phyloP scores from a whole-genome alignment of 1,140 invertebrate species.

The Anoplophora glabripennis region DNA sequence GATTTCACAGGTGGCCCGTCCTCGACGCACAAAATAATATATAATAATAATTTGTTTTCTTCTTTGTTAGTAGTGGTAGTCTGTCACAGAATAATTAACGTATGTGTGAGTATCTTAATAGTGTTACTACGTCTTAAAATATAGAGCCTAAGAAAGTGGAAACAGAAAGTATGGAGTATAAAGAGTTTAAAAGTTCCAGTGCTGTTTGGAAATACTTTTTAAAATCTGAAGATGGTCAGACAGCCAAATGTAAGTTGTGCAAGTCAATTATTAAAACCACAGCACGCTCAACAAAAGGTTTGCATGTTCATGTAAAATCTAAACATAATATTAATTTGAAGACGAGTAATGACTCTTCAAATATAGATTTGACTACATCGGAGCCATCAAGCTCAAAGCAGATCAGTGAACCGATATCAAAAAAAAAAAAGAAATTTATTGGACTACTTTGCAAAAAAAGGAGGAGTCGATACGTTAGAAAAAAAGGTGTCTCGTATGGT shows the following conservation, averaged over 20 bases:
- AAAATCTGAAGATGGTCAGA: slow-evolving; percentile 12
- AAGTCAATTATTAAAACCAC: slow-evolving; percentile 19
- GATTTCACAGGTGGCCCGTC: too few relatives aligned
- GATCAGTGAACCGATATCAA: too few relatives aligned
- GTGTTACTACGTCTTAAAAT: too few relatives aligned
- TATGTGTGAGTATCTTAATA: too few relatives aligned
- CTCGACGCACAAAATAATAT: too few relatives aligned
- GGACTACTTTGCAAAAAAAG: too few relatives aligned
- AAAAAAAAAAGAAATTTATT: too few relatives aligned
- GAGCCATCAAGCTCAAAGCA: slow-evolving; percentile 10
- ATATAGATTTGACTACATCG: slow-evolving; percentile 10
- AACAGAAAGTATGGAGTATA: slow-evolving; percentile 11
- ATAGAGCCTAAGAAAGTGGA: too few relatives aligned
- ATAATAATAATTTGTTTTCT: too few relatives aligned
- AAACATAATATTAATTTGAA: slow-evolving; percentile 13
- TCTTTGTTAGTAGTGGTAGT: too few relatives aligned
- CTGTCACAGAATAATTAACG: too few relatives aligned
- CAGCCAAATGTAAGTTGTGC: slow-evolving; percentile 13
- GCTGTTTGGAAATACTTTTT: slow-evolving; percentile 18
- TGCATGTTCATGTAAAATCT: slow-evolving; percentile 18
- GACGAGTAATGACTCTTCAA: background rate
- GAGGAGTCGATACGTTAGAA: slow-evolving; percentile 15
- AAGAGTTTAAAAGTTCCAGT: slow-evolving; percentile 8
- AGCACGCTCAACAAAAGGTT: slow-evolving; percentile 4
- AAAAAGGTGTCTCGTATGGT: slow-evolving; percentile 15